Base-by-base conservation (phyloP, 2,888 invertebrate species). In the Panzeria rudis region DNA sequence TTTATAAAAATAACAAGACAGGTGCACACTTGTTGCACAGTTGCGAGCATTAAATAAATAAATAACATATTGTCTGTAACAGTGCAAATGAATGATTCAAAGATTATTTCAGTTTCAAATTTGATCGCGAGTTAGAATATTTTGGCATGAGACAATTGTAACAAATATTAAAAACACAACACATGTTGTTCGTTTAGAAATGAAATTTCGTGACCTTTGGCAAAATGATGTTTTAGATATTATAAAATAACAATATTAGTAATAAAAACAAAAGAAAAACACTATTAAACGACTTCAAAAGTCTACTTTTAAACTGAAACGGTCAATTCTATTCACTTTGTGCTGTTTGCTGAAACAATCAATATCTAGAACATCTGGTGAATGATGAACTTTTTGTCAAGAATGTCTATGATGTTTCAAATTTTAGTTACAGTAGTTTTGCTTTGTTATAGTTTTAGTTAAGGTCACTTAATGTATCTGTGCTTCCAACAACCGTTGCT, bases 381-480 rank as follows among this genome's bases (percentile, higher is more conserved):
- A 71, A 38, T 47, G 44, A 47, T 85, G 82, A 85, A 82, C 85
- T 85, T 82, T 56, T 75, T 50, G 73, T 62, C 2, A 38, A 71
- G 29, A 54, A 76, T 76, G 79, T 71, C 61, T 64, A 44, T 72
- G 64, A 83, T 62, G 17, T 76, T 44, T 29, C 3, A 41, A 11
- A 25, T 64, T 64, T 62, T 64, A 52, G 54, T 69, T 75, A 9
- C 15, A 64, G 29, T 32, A 20, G 54, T 41, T 25, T n/a, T 38
- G 1, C 23, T 17, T 56, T 62, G 56, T 56, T 76, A 44, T 54
- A 64, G 29, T 62, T 77, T 71, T 0, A 47, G 17, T 64, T 62
- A 64, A 66, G 80, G 66, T 66, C 50, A 73, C 13, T 54, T 25
- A 35, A 32, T 72, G 29, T 47, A 5, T 64, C 11, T 32, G 2